Base-by-base conservation (phyloP, 2,113 vertebrate genomes). In the Odontesthes bonariensis region DNA sequence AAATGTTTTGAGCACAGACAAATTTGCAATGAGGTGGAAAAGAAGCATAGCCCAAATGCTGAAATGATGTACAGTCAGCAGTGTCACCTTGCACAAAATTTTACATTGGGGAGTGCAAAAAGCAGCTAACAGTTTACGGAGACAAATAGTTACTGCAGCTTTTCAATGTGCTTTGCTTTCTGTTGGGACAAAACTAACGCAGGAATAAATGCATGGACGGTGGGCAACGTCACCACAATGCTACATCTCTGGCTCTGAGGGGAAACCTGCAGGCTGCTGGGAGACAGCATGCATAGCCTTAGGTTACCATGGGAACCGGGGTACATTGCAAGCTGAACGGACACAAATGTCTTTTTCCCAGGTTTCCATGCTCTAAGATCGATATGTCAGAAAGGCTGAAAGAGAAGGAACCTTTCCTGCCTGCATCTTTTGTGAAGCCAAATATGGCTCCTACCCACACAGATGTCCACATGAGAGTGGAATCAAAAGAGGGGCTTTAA, bases 261-360 rank as follows among this genome's bases (percentile, higher is more conserved):
- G 31, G 72, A 83, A 89, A 81, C 63, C 75, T 77, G 77, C 77
- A 69, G 71, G 67, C 78, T 75, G 78, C 76, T 82, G 62, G 59
- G 77, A 92, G 87, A 89, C 83, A 54, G 71, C 75, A 67, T 1
- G 62, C 79, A 69, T 23, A 11, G 77, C 60, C 59, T 77, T 10
- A 2, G 64, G 92, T 94, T 91, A 82, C 90, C 83, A 92, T 88
- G 90, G 92, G 56, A 89, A 92, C 89, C 67, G 14, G 64, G 67
- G 70, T 81, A 60, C 78, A 79, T 32, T 47, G 72, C 8, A 27
- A 80, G 83, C 22, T 20, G 77, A 83, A 23, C 2, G 55, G 81
- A 81, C 85, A 67, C 63, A 76, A 63, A 52, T 32, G 74, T 75
- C 77, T 73, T 70, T 27, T 54, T 73, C 74, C 58, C 57, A 62